Evolutionary conservation across 2,113 vertebrate genomes (phyloP).

Genomic region (Tretioscincus oriximinensis): DNA sequence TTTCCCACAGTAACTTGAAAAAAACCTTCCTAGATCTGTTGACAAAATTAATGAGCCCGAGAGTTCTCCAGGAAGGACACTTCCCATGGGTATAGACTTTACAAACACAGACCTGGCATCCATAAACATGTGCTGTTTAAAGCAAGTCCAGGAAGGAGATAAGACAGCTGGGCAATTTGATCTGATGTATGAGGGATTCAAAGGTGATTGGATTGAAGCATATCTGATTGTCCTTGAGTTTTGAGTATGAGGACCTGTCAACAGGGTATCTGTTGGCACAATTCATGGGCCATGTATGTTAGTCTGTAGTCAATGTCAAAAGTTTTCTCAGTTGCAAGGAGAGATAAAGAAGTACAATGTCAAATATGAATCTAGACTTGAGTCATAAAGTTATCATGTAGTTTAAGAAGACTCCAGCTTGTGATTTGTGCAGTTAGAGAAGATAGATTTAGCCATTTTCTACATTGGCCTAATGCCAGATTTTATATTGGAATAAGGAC

Average conservation of each 20-base stretch:
- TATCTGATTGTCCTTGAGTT: slow-evolving; percentile 59
- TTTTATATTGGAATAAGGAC: too few species aligned
- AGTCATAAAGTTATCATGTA: too few species aligned
- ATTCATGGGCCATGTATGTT: not conserved
- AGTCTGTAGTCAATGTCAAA: not conserved
- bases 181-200: fast-evolving
- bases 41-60: slow-evolving; percentile 53
- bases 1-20: slow-evolving; percentile 31
- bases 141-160: slow-evolving; percentile 30
- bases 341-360: not conserved
- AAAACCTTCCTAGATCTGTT: slow-evolving; percentile 40
- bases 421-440: not conserved
- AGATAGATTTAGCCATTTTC: not conserved
- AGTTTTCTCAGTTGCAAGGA: not conserved
- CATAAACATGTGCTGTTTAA: not conserved
- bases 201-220: slow-evolving; percentile 44
- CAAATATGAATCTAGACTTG: not conserved
- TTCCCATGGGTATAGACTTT: slow-evolving; percentile 30
- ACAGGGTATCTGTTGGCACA: slow-evolving; percentile 21
- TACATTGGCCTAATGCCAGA: not conserved
- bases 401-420: not conserved
- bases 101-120: not conserved
- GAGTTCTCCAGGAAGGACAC: slow-evolving; percentile 22
- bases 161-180: slow-evolving; percentile 42
- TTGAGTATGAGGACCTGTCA: slow-evolving; percentile 47